Conservation (phyloP, 2,113 vertebrate species). For the Rhadina sibilatrix region DNA sequence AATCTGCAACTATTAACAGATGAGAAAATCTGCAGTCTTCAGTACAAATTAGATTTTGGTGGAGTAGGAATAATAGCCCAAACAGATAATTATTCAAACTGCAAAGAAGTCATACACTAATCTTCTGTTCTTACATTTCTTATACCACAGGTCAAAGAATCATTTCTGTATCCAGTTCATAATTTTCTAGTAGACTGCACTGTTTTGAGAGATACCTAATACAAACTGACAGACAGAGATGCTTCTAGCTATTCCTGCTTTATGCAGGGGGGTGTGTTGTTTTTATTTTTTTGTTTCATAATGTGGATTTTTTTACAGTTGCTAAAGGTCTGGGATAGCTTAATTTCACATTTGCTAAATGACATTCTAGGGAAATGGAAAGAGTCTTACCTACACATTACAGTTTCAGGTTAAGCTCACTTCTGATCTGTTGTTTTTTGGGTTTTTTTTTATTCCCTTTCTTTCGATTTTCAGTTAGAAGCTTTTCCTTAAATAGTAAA, state of each 20-base stretch:
- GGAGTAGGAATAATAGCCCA: background rate
- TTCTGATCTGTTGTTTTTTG: background rate
- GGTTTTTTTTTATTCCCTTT: background rate
- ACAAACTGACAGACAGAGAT: background rate
- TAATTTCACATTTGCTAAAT: background rate
- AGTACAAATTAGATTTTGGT: background rate
- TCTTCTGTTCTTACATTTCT: background rate
- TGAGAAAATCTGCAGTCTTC: background rate
- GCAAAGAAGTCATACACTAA: background rate
- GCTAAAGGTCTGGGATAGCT: background rate
- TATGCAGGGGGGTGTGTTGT: rapidly evolving
- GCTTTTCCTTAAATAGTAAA: background rate
- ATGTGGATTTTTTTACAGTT: background rate
- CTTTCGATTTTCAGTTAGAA: background rate
- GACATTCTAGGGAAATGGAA: background rate
- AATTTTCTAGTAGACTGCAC: background rate
- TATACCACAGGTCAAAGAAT: background rate
- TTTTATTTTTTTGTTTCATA: background rate
- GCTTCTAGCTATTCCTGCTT: background rate
- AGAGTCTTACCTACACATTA: background rate
- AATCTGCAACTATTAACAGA: background rate
- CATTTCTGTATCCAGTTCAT: background rate
- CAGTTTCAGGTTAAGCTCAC: background rate
- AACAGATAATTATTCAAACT: background rate
- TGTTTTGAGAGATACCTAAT: background rate